Evolutionary conservation across 2,113 vertebrate genomes (phyloP), one percentile per base, ranked within the genome.

Genomic region (Podarcis cretensis): DNA sequence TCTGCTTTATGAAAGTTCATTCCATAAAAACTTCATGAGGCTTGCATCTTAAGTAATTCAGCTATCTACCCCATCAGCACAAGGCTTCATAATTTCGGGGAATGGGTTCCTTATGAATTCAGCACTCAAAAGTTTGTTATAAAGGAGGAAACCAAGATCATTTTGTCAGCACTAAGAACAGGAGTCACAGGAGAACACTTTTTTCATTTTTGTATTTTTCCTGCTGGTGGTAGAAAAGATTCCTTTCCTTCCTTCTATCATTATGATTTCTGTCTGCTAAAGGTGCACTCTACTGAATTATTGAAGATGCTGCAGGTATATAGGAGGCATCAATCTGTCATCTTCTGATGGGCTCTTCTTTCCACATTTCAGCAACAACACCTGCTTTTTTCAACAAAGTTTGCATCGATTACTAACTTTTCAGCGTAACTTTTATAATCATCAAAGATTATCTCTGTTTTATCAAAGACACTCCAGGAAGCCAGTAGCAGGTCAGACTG

Each of bases 341-440:
- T 71, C 85, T 90, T 89, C 81, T 89, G 77, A 86, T 85, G 78
- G 92, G 84, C 16, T 25, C 86, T 35, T 86, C 30, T 71, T 37
- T 85, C 88, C 20, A 1, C 0, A 48, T 87, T 59, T 71, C 82
- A 10, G 0, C 85, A 71, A 81, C 80, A 93, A 1, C 1, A 84
- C 18, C 3, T 48, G 12, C 27, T 30, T 23, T 83, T 83, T 77
- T 85, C 81, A 10, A 1, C 66, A 80, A 43, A 89, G 91, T 91
- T 91, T 86, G 91, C 4, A 59, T 77, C 37, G n/a, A 76, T 32
- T 32, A 10, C 68, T 87, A 59, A 78, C 91, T 83, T 27, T 87
- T 69, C 82, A 32, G 13, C 6, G 12, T 73, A 69, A 9, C 30
- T 73, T 73, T 73, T 73, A 73, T 3, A 48, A 66, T 82, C 20